Base-by-base conservation (phyloP, 2,888 invertebrate species). In the Petrolisthes manimaculis region DNA sequence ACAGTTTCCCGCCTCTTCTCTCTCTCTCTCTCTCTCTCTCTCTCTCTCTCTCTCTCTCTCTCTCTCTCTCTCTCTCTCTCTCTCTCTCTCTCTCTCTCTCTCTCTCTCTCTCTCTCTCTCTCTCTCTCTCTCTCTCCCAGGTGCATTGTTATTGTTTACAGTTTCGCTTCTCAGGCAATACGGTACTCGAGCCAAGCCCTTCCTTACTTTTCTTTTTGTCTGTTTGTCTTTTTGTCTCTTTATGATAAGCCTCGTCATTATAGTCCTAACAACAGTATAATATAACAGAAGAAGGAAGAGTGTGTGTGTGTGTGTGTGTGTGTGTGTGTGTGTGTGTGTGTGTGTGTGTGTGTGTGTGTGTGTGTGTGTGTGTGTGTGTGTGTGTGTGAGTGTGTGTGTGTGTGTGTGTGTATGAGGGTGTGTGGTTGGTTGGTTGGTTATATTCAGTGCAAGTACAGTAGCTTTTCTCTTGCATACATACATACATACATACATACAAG, bases 371-470 rank as follows among this genome's bases (percentile, higher is more conserved):
- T 71, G 71, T 71, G 71, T 71, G 71, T 71, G 71, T 71, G 71
- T 71, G 71, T 71, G 71, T 61, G 21, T 75, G 75, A 18, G 77
- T 77, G 77, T 77, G 77, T 77, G 77, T 77, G 77, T 77, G 77
- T 77, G 77, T 77, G 77, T 77, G 77, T 51, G n/a, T n/a, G n/a
- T n/a, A n/a, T n/a, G n/a, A n/a, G n/a, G n/a, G n/a, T n/a, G n/a
- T n/a, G n/a, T n/a, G n/a, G n/a, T n/a, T n/a, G n/a, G n/a, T n/a
- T n/a, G n/a, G n/a, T n/a, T n/a, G n/a, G n/a, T n/a, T n/a, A n/a
- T n/a, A n/a, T n/a, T n/a, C n/a, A n/a, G n/a, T n/a, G n/a, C n/a
- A n/a, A n/a, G n/a, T n/a, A n/a, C n/a, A n/a, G n/a, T n/a, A n/a
- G n/a, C n/a, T n/a, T n/a, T n/a, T n/a, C n/a, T n/a, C n/a, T n/a